Conservation (phyloP, 1,140 invertebrate species). For the Trichonephila inaurata region DNA sequence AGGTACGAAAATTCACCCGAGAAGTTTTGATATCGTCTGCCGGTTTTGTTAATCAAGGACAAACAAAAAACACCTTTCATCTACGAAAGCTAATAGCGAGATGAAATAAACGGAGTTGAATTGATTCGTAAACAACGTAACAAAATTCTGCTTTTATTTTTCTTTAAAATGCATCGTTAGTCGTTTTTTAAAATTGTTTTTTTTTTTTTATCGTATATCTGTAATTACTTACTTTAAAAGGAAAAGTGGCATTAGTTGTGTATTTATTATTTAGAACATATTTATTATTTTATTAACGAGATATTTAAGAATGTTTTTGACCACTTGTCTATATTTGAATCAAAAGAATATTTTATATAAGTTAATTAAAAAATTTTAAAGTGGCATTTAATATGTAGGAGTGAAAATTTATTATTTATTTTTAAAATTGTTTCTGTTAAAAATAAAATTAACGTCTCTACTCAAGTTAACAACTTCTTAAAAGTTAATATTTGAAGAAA, state of each 20-base stretch:
- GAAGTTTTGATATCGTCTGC: slow-evolving; percentile 1
- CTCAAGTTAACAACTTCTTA: no score
- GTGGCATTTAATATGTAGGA: no score
- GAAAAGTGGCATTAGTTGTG: background rate
- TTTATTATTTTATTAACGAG: no score
- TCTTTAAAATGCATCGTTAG: background rate
- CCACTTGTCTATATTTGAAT: no score
- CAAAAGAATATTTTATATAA: no score
- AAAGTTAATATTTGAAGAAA: no score
- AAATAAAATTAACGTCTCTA: no score
- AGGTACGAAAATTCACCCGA: background rate
- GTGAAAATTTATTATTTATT: no score
- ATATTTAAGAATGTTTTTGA: no score
- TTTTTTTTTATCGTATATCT: background rate
- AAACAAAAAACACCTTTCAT: background rate
- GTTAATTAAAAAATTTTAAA: no score
- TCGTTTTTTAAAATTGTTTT: background rate
- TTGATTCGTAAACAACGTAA: background rate
- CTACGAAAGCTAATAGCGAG: background rate
- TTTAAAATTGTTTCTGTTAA: no score
- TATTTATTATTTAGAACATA: background rate
- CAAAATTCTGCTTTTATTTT: background rate
- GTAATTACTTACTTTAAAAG: background rate
- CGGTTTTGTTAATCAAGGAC: background rate
- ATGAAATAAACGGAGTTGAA: background rate